Evolutionary conservation across 2,113 vertebrate genomes (phyloP).

Genomic region (Apteryx mantelli): DNA sequence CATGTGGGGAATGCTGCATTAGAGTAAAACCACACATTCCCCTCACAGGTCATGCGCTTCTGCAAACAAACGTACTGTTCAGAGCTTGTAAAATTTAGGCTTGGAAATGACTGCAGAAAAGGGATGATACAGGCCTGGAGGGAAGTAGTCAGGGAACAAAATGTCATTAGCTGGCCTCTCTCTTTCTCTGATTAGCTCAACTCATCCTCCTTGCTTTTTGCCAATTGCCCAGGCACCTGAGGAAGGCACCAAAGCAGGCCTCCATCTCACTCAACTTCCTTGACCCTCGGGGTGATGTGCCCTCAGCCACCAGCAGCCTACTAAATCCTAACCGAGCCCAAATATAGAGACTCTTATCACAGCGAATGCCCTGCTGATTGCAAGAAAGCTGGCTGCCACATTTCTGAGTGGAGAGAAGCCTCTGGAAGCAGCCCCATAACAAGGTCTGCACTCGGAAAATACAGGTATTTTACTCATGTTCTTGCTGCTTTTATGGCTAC

Average conservation of each 20-base stretch:
- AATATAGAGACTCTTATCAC: background rate
- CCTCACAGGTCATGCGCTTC: accelerated
- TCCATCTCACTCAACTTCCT: accelerated
- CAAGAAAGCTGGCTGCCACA: accelerated
- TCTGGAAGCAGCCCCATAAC: accelerated
- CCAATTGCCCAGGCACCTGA: background rate
- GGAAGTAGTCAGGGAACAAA: background rate
- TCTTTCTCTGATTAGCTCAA: background rate
- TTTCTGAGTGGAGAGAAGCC: background rate
- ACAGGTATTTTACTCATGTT: accelerated
- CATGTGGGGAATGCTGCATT: accelerated
- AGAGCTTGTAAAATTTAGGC: background rate
- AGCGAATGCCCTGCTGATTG: accelerated
- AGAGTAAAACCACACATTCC: accelerated
- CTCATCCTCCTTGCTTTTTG: background rate
- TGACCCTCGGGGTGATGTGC: background rate
- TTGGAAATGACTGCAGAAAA: background rate
- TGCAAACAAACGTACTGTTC: accelerated
- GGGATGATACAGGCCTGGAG: background rate
- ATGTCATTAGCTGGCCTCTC: background rate
- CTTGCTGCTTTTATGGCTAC: accelerated
- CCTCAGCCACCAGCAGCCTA: background rate
- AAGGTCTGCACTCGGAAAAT: accelerated
- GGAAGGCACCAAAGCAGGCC: accelerated
- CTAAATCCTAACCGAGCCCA: accelerated